These are phyloP conservation scores for Buphagus erythrorhynchus DNA, from an alignment of 2,797 vertebrate genomes.

Conservation along the genomic window DNA sequence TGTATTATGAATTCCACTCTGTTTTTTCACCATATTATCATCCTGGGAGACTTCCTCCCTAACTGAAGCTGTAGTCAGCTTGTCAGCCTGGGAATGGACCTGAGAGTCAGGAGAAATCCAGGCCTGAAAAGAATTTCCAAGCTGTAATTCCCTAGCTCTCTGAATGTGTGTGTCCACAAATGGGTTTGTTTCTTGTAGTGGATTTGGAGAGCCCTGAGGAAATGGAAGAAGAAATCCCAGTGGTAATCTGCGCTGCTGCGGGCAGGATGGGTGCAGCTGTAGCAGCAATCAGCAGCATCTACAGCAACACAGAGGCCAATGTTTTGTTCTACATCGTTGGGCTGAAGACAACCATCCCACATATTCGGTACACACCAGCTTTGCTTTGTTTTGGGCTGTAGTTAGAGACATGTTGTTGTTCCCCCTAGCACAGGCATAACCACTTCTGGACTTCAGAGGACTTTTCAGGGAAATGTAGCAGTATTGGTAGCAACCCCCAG, in stretches of 20 bases:
- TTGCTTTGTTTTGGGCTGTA: not conserved
- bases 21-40: no score
- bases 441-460: not conserved
- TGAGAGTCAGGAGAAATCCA: no score
- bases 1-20: no score
- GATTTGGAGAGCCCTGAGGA: constrained; percentile 68
- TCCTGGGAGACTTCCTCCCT: no score
- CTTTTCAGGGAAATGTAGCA: not conserved
- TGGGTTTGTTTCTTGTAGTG: constrained; percentile 43
- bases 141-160: no score
- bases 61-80: no score
- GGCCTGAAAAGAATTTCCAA: no score
- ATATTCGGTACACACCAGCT: constrained; percentile 78
- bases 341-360: constrained; percentile 83
- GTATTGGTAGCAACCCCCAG: not conserved
- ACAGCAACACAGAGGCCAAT: constrained; percentile 87
- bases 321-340: constrained; percentile 94
- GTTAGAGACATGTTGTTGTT: not conserved
- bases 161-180: no score
- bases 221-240: constrained; percentile 81
- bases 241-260: constrained; percentile 89
- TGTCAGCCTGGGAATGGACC: no score
- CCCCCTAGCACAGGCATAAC: not conserved
- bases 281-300: constrained; percentile 92
- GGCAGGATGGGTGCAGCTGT: constrained; percentile 90